Base-by-base conservation (phyloP, 2,888 invertebrate species). In the Diplazon laetatorius region DNA sequence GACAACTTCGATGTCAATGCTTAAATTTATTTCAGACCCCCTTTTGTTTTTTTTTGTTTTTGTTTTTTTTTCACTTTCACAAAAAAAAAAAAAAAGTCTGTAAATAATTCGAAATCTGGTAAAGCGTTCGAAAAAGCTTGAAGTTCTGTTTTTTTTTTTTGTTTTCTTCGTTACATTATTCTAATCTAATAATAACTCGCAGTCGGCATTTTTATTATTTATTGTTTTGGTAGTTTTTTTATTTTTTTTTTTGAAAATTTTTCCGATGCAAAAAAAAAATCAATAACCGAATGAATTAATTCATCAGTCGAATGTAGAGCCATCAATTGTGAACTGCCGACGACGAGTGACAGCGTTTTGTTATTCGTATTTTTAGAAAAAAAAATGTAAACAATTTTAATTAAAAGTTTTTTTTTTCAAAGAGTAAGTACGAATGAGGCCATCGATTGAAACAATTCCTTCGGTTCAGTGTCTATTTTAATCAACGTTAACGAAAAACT, bases 41-140 rank as follows among this genome's bases (percentile, higher is more conserved):
- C 18, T 57, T 39, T 55, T 52, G 59, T 55, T 76, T 66, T 48
- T 69, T 35, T 60, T 59, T n/a, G 25, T 18, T 62, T 20, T n/a
- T n/a, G n/a, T n/a, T n/a, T n/a, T n/a, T n/a, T n/a, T n/a, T n/a
- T n/a, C n/a, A n/a, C n/a, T n/a, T n/a, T n/a, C n/a, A n/a, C n/a
- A n/a, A n/a, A n/a, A n/a, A n/a, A n/a, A n/a, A 42, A 50, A 59
- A 72, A 62, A 62, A 39, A 16, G 37, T 62, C 73, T 80, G 74
- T 79, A 83, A 82, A 84, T 78, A 72, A 83, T 59, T 82, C 70
- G 70, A 80, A 80, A 82, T 69, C 77, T 80, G n/a, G 81, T 80
- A 85, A 84, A 84, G 78, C 83, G 73, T 42, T 85, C 81, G 66
- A 84, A 83, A 83, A 82, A 78, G 80, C 82, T 71, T 73, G 60